A percentile compares a stretch with the other conserved stretches of the same genome.
Conservation (phyloP, 2,888 invertebrate species). For the Dolomedes plantarius region DNA sequence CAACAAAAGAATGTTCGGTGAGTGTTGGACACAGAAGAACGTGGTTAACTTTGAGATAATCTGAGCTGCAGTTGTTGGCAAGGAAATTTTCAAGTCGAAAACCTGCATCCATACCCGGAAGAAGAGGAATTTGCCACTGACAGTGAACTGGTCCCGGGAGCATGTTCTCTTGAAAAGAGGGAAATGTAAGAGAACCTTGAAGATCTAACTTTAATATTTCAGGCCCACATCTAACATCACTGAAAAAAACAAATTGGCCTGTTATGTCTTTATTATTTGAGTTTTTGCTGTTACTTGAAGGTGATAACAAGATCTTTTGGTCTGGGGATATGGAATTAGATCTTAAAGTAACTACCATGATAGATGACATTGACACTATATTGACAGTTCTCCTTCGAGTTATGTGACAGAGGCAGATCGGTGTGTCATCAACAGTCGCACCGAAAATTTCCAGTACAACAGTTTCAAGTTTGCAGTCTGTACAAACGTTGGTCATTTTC, state of each 20-base stretch:
- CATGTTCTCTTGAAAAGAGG: constrained; percentile 54
- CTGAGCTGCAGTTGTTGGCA: constrained; percentile 53
- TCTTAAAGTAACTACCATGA: constrained; percentile 57
- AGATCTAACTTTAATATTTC: constrained; percentile 71
- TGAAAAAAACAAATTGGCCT: constrained; percentile 91
- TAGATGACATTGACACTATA: constrained; percentile 57
- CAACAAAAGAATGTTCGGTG: constrained; percentile 60
- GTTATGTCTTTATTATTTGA: constrained; percentile 79
- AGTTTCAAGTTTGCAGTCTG: constrained; percentile 65
- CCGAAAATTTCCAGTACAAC: constrained; percentile 62
- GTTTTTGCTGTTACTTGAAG: constrained; percentile 20
- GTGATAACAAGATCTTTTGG: constrained; percentile 17
- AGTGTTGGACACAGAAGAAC: constrained; percentile 64
- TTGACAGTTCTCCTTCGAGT: constrained; percentile 41
- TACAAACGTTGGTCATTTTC: constrained; percentile 59
- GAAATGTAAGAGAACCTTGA: constrained; percentile 70
- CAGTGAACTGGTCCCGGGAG: constrained; percentile 59
- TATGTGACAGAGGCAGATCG: constrained; percentile 57
- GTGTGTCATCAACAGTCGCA: constrained; percentile 61
- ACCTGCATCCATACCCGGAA: constrained; percentile 69
- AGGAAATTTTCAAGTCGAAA: constrained; percentile 64
- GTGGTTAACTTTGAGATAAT: constrained; percentile 66
- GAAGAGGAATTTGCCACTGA: constrained; percentile 66
- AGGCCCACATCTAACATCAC: constrained; percentile 80
- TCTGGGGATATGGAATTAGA: constrained; percentile 48